A percentile compares a stretch with the other conserved stretches of the same genome.
These are phyloP conservation scores for Nematostella vectensis DNA, from an alignment of 92 coral and sea anemone genomes.

Conservation along the genomic window DNA sequence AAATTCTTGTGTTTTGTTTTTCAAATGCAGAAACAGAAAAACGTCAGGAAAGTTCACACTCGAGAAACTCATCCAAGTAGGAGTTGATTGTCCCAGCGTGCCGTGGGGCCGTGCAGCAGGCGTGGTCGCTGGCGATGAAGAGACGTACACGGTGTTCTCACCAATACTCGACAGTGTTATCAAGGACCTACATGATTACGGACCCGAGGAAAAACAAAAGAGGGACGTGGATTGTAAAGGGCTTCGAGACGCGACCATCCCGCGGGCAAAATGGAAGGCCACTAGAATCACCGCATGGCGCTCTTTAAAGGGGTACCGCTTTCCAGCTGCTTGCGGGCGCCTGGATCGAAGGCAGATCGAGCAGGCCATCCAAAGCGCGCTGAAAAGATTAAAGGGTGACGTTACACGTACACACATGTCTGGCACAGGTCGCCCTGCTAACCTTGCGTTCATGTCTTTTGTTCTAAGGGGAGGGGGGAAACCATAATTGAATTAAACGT, in stretches of 20 bases:
- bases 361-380: constrained; percentile 34
- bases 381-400: constrained; percentile 53
- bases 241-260: constrained; percentile 30
- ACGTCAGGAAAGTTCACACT: constrained; percentile 49
- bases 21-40: constrained; percentile 1
- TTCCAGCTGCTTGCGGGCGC: constrained; percentile 51
- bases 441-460: too few relatives aligned
- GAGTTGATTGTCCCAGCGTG: constrained; percentile 58
- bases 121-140: constrained; percentile 68
- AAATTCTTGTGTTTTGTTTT: too few relatives aligned
- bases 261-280: constrained; percentile 27
- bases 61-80: constrained; percentile 69
- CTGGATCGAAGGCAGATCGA: constrained; percentile 54
- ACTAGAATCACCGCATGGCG: constrained; percentile 47
- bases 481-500: too few relatives aligned
- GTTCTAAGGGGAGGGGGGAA: too few relatives aligned
- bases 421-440: too few relatives aligned
- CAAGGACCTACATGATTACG: constrained; percentile 36
- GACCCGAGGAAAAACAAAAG: constrained; percentile 20
- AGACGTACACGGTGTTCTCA: constrained; percentile 48
- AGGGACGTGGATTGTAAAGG: constrained; percentile 41
- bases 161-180: constrained; percentile 63
- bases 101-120: constrained; percentile 70
- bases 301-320: constrained; percentile 51
- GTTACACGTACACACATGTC: too few relatives aligned